Base-by-base conservation (phyloP, 1,140 invertebrate species). In the Thrips palmi region DNA sequence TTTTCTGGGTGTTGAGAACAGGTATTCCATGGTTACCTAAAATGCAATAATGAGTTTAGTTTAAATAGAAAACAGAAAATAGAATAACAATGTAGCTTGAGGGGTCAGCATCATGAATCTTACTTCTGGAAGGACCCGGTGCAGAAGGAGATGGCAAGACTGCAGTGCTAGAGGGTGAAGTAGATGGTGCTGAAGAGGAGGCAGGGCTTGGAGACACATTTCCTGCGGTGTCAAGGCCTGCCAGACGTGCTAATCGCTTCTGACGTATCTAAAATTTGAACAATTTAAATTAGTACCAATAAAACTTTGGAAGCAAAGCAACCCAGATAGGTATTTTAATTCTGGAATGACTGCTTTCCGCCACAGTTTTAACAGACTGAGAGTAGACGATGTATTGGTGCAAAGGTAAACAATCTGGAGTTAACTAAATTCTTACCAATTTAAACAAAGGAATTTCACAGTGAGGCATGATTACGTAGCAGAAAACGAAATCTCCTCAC, bases 161-260 rank as follows among this genome's bases (percentile, higher is more conserved):
- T 41, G 52, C 54, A 23, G 51, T 54, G 14, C 54, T 52, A 30
- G 37, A 41, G 12, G 27, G 28, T 25, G 54, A 46, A 33, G 56
- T 47, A 12, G 47, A 40, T 22, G 57, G 52, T 33, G 54, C 49
- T 33, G 54, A 52, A 31, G 49, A 44, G 23, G 52, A 49, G 22
- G 44, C 52, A 11, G 52, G 37, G 11, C 32, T 54, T 19, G 50
- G 51, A 23, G 49, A 51, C 18, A 41, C 37, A 18, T 49, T 35
- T 41, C 40, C 47, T 30, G 45, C 20, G 22, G 54, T 57, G 32
- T 61, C 60, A 24, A 63, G 44, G 39, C 58, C 65, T 15, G 63
- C 70, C 44, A 80, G 55, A 24, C 73, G 64, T 4, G 73, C 74
- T 44, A 80, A 56, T 30, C 77, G 62, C 46, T 74, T 60, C 35